These are phyloP conservation scores for Melinaea menophilus DNA, from an alignment of 2,888 invertebrate species.

Conservation along the genomic window DNA sequence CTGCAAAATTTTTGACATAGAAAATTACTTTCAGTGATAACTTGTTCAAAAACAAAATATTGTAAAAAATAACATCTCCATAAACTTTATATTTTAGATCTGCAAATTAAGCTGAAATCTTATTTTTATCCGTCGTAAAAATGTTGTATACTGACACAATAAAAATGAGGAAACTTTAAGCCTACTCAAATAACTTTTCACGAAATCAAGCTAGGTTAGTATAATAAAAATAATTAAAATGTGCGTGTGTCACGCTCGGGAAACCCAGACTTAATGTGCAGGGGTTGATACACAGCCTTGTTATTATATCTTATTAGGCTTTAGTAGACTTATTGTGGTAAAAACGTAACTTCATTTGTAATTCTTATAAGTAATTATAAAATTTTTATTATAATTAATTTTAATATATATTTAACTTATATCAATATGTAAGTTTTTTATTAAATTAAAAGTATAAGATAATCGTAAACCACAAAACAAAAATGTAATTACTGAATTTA, in stretches of 20 bases:
- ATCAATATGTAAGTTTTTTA: too few relatives aligned
- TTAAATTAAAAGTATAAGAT: too few relatives aligned
- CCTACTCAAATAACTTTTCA: background rate
- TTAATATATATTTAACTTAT: background rate
- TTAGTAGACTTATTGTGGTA: background rate
- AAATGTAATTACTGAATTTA: too few relatives aligned
- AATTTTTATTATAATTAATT: background rate
- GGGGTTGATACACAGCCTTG: conserved; percentile 7
- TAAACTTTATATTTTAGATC: background rate
- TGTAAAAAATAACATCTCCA: too few relatives aligned
- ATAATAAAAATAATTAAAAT: conserved; percentile 32
- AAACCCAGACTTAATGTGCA: conserved; percentile 47
- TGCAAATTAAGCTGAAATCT: background rate
- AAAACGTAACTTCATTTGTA: background rate
- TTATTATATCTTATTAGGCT: conserved; percentile 4
- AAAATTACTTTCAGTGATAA: too few relatives aligned
- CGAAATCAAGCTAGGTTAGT: conserved; percentile 24
- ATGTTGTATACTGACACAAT: background rate
- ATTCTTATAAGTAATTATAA: background rate
- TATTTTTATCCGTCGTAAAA: background rate
- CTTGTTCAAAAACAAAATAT: too few relatives aligned
- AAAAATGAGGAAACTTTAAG: background rate
- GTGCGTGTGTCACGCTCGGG: conserved; percentile 58
- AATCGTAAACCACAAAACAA: too few relatives aligned
- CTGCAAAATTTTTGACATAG: background rate